phyloP scores from a whole-genome alignment of 2,113 vertebrate species.

The Isichthys henryi region DNA sequence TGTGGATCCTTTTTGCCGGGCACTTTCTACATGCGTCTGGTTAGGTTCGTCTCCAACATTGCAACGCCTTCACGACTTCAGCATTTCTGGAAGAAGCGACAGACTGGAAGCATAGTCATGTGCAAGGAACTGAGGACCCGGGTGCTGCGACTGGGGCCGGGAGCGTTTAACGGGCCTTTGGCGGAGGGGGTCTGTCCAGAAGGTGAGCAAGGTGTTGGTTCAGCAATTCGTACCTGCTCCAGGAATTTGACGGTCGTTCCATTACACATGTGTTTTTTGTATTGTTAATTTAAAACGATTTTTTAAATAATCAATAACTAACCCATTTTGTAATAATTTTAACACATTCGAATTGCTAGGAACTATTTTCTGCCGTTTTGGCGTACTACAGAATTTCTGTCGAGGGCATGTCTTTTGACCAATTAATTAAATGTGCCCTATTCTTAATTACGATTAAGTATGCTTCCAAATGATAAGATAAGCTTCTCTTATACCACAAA shows the following conservation, averaged over 20 bases:
- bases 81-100: background rate
- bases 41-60: background rate
- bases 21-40: background rate
- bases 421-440: background rate
- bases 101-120: constrained; percentile 34
- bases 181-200: background rate
- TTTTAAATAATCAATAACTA: background rate
- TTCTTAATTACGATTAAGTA: background rate
- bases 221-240: background rate
- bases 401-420: background rate
- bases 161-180: constrained; percentile 29
- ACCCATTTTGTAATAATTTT: background rate
- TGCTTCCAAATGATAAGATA: background rate
- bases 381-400: background rate
- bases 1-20: background rate
- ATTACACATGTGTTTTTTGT: background rate
- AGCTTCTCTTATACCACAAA: background rate
- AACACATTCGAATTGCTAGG: background rate
- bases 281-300: background rate
- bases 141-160: constrained; percentile 42
- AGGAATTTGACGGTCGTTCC: background rate
- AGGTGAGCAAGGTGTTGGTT: background rate
- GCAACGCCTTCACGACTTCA: background rate
- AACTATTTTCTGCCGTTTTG: background rate
- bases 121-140: constrained; percentile 55